A percentile compares a stretch with the other conserved stretches of the same genome.
Evolutionary conservation across 2,888 invertebrate species (phyloP).

Genomic region (Antitype chi): DNA sequence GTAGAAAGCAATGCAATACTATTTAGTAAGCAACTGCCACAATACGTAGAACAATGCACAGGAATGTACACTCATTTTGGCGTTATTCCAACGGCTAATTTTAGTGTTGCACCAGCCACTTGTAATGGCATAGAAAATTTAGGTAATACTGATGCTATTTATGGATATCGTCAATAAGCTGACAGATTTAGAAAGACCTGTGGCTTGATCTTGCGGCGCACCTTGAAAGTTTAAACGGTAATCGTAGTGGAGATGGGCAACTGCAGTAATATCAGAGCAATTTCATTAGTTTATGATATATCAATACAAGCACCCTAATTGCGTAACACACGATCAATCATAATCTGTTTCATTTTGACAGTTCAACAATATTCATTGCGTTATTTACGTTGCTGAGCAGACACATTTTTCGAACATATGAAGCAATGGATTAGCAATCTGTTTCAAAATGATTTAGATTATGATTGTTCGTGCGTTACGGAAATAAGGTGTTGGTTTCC

Average conservation of each 20-base stretch:
- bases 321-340: too few species aligned
- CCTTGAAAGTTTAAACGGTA: neutral
- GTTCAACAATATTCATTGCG: too few species aligned
- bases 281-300: neutral
- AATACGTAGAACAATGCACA: conserved; percentile 41
- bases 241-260: conserved; percentile 7
- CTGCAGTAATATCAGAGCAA: too few species aligned
- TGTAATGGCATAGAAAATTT: conserved; percentile 16
- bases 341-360: too few species aligned
- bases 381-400: too few species aligned
- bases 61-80: conserved; percentile 36
- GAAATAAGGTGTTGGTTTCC: too few species aligned
- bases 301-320: too few species aligned
- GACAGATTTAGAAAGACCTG: conserved; percentile 19
- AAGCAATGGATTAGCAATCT: too few species aligned
- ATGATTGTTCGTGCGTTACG: too few species aligned
- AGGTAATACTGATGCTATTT: conserved; percentile 11
- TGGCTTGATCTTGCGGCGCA: conserved; percentile 29
- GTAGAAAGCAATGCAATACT: conserved; percentile 16
- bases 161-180: conserved; percentile 11
- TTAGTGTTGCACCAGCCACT: conserved; percentile 35
- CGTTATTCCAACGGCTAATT: conserved; percentile 52
- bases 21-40: neutral
- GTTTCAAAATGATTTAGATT: too few species aligned
- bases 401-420: too few species aligned